Evolutionary conservation across 2,113 vertebrate species (phyloP).

Genomic region (Spilogale gracilis): DNA sequence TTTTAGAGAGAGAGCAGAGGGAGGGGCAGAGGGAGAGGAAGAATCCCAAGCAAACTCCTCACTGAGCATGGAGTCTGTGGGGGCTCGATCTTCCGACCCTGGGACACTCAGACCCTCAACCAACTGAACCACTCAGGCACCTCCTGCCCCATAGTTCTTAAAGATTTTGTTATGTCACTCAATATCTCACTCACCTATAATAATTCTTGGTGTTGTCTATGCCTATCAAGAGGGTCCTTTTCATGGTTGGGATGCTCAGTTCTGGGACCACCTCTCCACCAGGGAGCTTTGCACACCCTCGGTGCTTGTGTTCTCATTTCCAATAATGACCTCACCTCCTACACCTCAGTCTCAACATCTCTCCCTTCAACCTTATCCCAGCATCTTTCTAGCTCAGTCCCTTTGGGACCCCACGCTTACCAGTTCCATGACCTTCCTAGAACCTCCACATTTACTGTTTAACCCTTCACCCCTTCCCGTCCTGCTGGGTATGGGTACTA

Average conservation of each 20-base stretch:
- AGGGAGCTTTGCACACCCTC: not conserved
- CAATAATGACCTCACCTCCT: not conserved
- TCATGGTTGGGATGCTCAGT: not conserved
- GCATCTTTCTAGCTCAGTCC: not conserved
- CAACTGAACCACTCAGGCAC: not conserved
- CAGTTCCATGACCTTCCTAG: not conserved
- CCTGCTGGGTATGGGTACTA: not conserved
- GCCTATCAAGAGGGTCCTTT: not conserved
- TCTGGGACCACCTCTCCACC: accelerated
- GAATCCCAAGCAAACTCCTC: not conserved
- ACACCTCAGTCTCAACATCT: not conserved
- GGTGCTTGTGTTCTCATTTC: accelerated
- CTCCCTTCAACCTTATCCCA: not conserved
- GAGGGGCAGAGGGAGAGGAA: not conserved
- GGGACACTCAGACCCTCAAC: not conserved
- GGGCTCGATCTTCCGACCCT: not conserved
- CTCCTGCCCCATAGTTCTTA: not conserved
- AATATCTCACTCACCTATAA: not conserved
- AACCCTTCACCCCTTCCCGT: not conserved
- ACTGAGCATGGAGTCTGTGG: not conserved
- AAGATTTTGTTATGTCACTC: not conserved
- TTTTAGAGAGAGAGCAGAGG: not conserved
- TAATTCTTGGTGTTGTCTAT: not conserved
- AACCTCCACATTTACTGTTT: not conserved
- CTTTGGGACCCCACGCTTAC: not conserved